Base-by-base conservation (phyloP, 2,797 vertebrate genomes). In the Halcyon chelicuti region DNA sequence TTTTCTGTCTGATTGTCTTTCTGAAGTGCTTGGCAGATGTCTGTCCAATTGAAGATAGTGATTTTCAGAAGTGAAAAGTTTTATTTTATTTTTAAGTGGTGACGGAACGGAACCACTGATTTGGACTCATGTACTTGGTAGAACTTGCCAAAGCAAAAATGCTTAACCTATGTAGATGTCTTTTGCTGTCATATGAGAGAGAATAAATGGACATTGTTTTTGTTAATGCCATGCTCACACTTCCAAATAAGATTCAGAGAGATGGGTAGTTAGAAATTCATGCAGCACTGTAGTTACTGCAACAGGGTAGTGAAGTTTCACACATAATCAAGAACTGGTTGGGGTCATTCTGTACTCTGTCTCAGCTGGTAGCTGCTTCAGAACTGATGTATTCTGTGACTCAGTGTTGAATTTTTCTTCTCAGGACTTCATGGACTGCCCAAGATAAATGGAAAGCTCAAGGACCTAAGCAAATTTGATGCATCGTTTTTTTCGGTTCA, bases 341-440 rank as follows among this genome's bases (percentile, higher is more conserved):
- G 10, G 19, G 17, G n/a, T 70, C 42, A 19, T 77, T 84, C 58
- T 67, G 14, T 65, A 13, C 54, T 65, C 16, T 29, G n/a, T 71
- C 33, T 83, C 54, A 77, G 47, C 67, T 91, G 66, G 10, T 74
- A 80, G 58, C 66, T 35, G 35, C 72, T 77, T 93, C 21, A 21
- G 29, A 7, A 4, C 39, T 47, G 11, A 17, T 79, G 14, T 42
- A 19, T 57, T 90, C 33, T 46, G 10, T 71, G 68, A 73, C 60
- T 61, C 8, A 5, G 13, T 40, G 51, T 62, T 52, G 17, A 44
- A 20, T 93, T 90, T 87, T 86, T 90, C 15, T 88, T 88, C 52
- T 15, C 90, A 99, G 99, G 99, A 93, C 96, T 99, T 31, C 99
- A 99, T 10, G 99, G 99, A 66, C 98, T 99, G 74, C 99, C 99